phyloP scores from a whole-genome alignment of 2,797 vertebrate genomes.

The Acipenser oxyrinchus region DNA sequence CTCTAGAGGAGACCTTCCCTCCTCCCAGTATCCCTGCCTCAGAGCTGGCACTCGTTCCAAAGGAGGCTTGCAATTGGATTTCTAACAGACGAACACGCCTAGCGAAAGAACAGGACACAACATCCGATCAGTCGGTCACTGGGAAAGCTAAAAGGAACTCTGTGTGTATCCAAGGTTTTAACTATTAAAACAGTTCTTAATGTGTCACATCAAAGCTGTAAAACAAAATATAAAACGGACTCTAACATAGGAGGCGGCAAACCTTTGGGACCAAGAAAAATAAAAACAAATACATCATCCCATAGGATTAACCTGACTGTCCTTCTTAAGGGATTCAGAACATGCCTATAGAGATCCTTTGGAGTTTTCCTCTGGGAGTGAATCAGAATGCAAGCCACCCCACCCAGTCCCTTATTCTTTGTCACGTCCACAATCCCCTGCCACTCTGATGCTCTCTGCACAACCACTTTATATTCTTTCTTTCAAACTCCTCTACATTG shows the following conservation, averaged over 20 bases:
- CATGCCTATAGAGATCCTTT: constrained; percentile 23
- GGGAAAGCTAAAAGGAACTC: too few relatives aligned
- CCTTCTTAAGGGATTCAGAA: constrained; percentile 42
- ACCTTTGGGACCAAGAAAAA: too few relatives aligned
- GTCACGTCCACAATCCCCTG: constrained; percentile 47
- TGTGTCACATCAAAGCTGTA: too few relatives aligned
- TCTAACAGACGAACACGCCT: too few relatives aligned
- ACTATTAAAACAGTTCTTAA: too few relatives aligned
- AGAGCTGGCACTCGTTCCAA: constrained; percentile 7
- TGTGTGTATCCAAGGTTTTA: too few relatives aligned
- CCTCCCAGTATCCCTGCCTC: not conserved
- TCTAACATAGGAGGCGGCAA: constrained; percentile 18
- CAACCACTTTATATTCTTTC: constrained; percentile 35
- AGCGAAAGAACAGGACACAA: too few relatives aligned
- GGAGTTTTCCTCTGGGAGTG: constrained; percentile 30
- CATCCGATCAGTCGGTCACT: too few relatives aligned
- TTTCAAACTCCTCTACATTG: constrained; percentile 18
- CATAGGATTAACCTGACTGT: constrained; percentile 30
- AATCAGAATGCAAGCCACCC: constrained; percentile 60
- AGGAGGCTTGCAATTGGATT: too few relatives aligned
- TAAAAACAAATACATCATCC: constrained; percentile 2
- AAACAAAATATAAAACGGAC: not conserved
- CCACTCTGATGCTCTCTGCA: constrained; percentile 56
- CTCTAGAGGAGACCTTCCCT: too few relatives aligned
- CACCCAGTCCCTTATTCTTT: constrained; percentile 41